Conservation (phyloP, 2,888 invertebrate genomes). For the Pollenia amentaria region DNA sequence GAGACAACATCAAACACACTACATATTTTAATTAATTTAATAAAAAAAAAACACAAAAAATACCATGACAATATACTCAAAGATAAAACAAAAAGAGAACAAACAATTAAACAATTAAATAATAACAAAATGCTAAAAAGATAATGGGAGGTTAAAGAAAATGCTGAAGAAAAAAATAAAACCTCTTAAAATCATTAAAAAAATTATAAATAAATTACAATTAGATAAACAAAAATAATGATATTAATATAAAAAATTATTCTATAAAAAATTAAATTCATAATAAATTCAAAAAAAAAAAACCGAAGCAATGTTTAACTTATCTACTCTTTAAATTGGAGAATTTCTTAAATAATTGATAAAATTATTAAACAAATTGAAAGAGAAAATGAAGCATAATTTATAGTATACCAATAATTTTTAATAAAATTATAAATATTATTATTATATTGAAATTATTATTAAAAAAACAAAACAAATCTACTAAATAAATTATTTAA, state of each 20-base stretch:
- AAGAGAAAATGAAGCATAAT: not conserved
- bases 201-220: conserved; percentile 9
- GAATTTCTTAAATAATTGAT: conserved; percentile 8
- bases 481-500: not conserved
- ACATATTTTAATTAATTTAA: conserved; percentile 55
- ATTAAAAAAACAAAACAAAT: conserved; percentile 13
- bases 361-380: too few species aligned
- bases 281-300: not conserved
- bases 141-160: conserved; percentile 2
- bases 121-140: conserved; percentile 10
- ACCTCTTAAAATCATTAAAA: not conserved
- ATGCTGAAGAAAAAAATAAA: conserved; percentile 44
- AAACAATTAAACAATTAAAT: conserved; percentile 14
- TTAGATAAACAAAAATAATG: not conserved
- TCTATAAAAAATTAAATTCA: not conserved
- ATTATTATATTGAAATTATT: conserved; percentile 13
- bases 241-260: not conserved
- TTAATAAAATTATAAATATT: not conserved
- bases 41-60: conserved; percentile 59
- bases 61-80: conserved; percentile 70
- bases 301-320: conserved; percentile 31
- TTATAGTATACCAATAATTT: not conserved
- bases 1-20: conserved; percentile 73
- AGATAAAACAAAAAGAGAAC: conserved; percentile 38
- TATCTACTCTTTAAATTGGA: not conserved